Evolutionary conservation across 64 coral and sea anemone species (phyloP).

Genomic region (Pocillopora verrucosa): DNA sequence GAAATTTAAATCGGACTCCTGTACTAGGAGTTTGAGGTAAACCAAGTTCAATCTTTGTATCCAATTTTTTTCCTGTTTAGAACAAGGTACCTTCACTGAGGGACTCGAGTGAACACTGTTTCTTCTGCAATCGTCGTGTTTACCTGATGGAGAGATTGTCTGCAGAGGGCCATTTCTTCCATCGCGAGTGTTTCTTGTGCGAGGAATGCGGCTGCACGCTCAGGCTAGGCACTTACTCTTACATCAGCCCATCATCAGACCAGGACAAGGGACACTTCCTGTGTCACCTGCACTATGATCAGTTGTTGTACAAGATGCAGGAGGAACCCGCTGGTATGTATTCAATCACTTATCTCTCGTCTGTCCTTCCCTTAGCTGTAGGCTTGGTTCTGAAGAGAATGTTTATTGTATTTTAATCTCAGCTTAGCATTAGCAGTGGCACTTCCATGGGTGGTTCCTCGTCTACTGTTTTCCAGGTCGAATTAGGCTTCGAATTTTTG

Average conservation of each 20-base stretch:
- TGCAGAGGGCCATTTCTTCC: conserved; percentile 97
- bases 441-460: too few relatives aligned
- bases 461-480: too few relatives aligned
- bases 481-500: too few relatives aligned
- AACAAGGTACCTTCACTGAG: conserved; percentile 41
- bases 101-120: conserved; percentile 92
- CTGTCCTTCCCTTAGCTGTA: not conserved
- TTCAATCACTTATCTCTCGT: too few relatives aligned
- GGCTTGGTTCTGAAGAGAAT: not conserved
- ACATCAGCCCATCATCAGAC: conserved; percentile 53
- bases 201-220: conserved; percentile 80
- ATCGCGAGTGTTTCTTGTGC: conserved; percentile 95
- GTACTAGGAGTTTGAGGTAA: too few relatives aligned
- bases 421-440: too few relatives aligned
- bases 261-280: conserved; percentile 53
- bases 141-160: conserved; percentile 94
- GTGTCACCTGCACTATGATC: conserved; percentile 67
- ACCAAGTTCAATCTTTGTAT: not conserved
- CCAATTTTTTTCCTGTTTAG: not conserved
- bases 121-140: conserved; percentile 81
- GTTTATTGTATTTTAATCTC: not conserved
- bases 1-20: too few relatives aligned
- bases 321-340: conserved; percentile 37
- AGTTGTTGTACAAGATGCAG: conserved; percentile 61
- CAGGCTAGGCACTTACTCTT: conserved; percentile 85